Evolutionary conservation across 2,888 invertebrate genomes (phyloP), one percentile per base, ranked within the genome.

Genomic region (Xestia sexstrigata): DNA sequence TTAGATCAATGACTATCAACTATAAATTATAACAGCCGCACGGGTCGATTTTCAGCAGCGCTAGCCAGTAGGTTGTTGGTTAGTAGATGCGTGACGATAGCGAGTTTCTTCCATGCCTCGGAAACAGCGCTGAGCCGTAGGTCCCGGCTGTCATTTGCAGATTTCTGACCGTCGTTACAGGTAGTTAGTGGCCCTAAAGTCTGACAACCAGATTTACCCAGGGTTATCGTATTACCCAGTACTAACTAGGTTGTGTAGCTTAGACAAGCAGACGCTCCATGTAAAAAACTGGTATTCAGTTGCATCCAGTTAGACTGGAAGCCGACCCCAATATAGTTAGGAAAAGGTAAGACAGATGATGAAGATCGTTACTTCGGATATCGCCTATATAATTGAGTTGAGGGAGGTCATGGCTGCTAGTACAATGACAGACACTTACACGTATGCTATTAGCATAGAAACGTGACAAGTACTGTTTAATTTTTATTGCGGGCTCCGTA

Each of bases 331-430:
- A 30, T 3, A 20, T 20, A 26, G 26, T 55, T 55, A 0, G 8
- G 17, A 60, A 9, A 60, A 30, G 4, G 0, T 0, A 7, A 62
- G 6, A 5, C 9, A 62, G 1, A 62, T 35, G 35, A 35, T 23
- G 52, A 1, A 20, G 23, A 15, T 39, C 26, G 52, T 60, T 13
- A 45, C 17, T 17, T 52, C 15, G 20, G 20, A 1, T 26, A 62
- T 45, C 42, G n/a, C 30, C n/a, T 63, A 65, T 82, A 63, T 23
- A 17, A 35, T 66, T 26, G 20, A 47, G 65, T 23, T 72, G 74
- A 30, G 58, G 11, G 68, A 68, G 77, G 74, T 83, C 83, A 84
- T 35, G 83, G 83, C 45, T 72, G 47, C 26, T 45, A n/a, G 83
- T 77, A 77, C 85, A 77, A 66, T 72, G 72, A 73, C 76, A 63